Evolutionary conservation across 2,888 invertebrate species (phyloP), one percentile per base, ranked within the genome.

Genomic region (Diogma glabrata): DNA sequence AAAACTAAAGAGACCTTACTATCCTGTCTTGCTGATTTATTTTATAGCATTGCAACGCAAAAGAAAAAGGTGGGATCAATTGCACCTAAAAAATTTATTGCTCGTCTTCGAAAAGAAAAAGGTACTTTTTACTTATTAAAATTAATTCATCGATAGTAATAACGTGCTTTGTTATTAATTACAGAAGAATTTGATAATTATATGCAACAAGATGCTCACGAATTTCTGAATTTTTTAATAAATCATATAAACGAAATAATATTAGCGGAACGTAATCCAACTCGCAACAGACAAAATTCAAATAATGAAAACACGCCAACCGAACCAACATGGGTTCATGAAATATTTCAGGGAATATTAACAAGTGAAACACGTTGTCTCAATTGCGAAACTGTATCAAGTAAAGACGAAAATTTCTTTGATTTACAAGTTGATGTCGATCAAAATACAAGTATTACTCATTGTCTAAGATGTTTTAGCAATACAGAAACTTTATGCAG

Each of bases 121-220:
- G 93, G 92, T 89, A 62, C 60, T 47, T 50, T 36, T 49, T 24
- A n/a, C 9, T 5, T 45, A 23, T 46, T 40, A 36, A 26, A 51
- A 45, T n/a, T n/a, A n/a, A 28, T 38, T n/a, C n/a, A n/a, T n/a
- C n/a, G n/a, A n/a, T n/a, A n/a, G n/a, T n/a, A n/a, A n/a, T n/a
- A n/a, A n/a, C n/a, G n/a, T n/a, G n/a, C n/a, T n/a, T n/a, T n/a
- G n/a, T n/a, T n/a, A n/a, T n/a, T n/a, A n/a, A n/a, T n/a, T n/a
- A 6, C 36, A 93, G 96, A 95, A 74, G 87, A 95, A 67, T 99
- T 99, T 75, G 97, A 99, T 73, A 99, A 99, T 72, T 99, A 96
- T 66, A 93, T 96, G 90, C 97, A 99, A 71, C 99, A 99, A 74
- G 99, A 99, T 82, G 99, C 99, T 47, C 99, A 99, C 69, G 99